A percentile compares a stretch with the other conserved stretches of the same genome.
phyloP scores from a whole-genome alignment of 1,140 invertebrate species.

The Eupristina koningsbergeri region DNA sequence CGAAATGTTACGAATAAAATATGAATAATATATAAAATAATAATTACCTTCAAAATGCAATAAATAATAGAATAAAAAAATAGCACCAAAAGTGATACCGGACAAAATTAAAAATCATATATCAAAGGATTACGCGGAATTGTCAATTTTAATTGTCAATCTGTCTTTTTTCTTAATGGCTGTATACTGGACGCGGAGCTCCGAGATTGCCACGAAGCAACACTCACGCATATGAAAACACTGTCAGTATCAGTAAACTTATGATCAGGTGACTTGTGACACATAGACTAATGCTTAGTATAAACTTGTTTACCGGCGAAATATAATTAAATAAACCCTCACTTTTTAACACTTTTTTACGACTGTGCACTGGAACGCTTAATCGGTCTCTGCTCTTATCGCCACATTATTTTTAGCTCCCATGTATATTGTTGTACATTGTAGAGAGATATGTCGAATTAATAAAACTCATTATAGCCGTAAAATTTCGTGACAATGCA shows the following conservation, averaged over 20 bases:
- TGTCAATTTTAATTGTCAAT: neutral
- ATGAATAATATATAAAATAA: neutral
- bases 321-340: neutral
- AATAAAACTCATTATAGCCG: neutral
- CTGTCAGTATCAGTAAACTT: neutral
- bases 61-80: neutral
- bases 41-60: neutral
- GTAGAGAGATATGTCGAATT: neutral
- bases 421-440: neutral
- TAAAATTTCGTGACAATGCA: neutral
- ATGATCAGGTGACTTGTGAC: neutral
- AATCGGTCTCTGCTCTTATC: neutral
- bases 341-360: neutral
- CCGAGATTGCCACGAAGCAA: slow-evolving; percentile 9
- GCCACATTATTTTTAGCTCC: neutral
- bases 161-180: neutral
- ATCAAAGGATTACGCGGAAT: neutral
- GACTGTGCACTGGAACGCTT: neutral
- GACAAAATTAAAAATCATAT: neutral
- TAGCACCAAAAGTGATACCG: neutral
- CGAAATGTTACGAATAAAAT: neutral
- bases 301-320: neutral
- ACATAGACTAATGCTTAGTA: neutral
- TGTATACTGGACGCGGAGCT: neutral
- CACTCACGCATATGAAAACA: neutral